These are phyloP conservation scores for Graphium colonna DNA, from an alignment of 2,888 invertebrate species.

Conservation along the genomic window DNA sequence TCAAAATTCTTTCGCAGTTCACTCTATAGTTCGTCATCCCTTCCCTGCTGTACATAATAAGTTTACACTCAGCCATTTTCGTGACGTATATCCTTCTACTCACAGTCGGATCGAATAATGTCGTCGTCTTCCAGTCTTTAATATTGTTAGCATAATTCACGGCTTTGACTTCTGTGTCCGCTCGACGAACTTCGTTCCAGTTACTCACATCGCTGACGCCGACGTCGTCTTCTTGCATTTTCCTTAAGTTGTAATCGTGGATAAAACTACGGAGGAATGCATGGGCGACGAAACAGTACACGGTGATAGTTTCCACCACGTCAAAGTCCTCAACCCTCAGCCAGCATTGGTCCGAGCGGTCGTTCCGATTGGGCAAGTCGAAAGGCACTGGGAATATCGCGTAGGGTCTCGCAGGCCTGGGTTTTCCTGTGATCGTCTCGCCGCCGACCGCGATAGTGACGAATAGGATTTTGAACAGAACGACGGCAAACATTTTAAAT, in stretches of 20 bases:
- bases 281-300: conserved; percentile 51
- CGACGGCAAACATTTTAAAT: conserved; percentile 60
- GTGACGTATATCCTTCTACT: conserved; percentile 52
- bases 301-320: conserved; percentile 47
- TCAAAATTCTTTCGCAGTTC: conserved; percentile 52
- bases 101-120: conserved; percentile 50
- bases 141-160: conserved; percentile 34
- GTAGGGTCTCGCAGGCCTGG: conserved; percentile 39
- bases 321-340: conserved; percentile 57
- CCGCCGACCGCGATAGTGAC: conserved; percentile 34
- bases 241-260: conserved; percentile 53
- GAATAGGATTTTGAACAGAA: conserved; percentile 34
- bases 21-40: conserved; percentile 54
- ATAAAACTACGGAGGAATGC: conserved; percentile 52
- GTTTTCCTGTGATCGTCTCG: conserved; percentile 34
- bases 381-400: conserved; percentile 51
- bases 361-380: conserved; percentile 57
- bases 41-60: conserved; percentile 59
- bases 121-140: conserved; percentile 52
- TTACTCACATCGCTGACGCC: conserved; percentile 47
- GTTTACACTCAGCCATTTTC: conserved; percentile 50
- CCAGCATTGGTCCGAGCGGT: conserved; percentile 61
- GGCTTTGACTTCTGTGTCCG: conserved; percentile 33
- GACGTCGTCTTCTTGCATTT: conserved; percentile 53
- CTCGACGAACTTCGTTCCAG: conserved; percentile 47